Evolutionary conservation across 53 echinoderm and acorn worm species (phyloP).

Genomic region (Arbacia lixula): DNA sequence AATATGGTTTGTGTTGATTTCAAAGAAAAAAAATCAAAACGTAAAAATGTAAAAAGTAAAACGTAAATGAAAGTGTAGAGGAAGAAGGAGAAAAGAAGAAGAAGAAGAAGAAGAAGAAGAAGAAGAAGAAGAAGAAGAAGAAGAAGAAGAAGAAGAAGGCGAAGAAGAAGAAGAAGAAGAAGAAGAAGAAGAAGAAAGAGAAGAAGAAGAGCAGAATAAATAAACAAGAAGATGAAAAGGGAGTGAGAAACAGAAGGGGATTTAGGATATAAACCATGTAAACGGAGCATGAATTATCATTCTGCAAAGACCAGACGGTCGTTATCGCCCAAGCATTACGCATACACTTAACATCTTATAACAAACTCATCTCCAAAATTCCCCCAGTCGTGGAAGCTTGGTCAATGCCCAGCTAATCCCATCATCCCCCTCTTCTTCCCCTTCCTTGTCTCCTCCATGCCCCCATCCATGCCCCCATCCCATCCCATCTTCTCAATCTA

Average conservation of each 20-base stretch:
- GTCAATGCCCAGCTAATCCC: constrained; percentile 32
- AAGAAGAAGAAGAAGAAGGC: background rate
- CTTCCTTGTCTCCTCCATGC: background rate
- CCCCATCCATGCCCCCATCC: background rate
- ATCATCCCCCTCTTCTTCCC: background rate
- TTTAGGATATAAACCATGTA: too few relatives aligned
- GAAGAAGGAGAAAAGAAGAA: background rate
- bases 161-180: background rate
- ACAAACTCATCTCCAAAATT: too few relatives aligned
- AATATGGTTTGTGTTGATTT: too few relatives aligned
- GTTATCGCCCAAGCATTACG: too few relatives aligned
- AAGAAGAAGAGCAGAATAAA: too few relatives aligned
- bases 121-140: constrained; percentile 1
- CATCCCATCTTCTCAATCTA: background rate
- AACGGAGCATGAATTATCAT: too few relatives aligned
- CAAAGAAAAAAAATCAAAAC: too few relatives aligned
- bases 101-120: background rate
- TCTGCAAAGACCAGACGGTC: too few relatives aligned
- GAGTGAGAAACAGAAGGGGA: too few relatives aligned
- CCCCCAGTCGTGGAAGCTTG: too few relatives aligned
- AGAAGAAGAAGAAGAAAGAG: background rate
- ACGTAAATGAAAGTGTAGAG: background rate
- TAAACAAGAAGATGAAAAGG: too few relatives aligned
- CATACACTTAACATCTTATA: too few relatives aligned
- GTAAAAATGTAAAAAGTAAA: background rate